Percentiles rank a stretch among this genome's conserved stretches.
phyloP scores from a whole-genome alignment of 2,888 invertebrate species.

The Brachypterus glaber region DNA sequence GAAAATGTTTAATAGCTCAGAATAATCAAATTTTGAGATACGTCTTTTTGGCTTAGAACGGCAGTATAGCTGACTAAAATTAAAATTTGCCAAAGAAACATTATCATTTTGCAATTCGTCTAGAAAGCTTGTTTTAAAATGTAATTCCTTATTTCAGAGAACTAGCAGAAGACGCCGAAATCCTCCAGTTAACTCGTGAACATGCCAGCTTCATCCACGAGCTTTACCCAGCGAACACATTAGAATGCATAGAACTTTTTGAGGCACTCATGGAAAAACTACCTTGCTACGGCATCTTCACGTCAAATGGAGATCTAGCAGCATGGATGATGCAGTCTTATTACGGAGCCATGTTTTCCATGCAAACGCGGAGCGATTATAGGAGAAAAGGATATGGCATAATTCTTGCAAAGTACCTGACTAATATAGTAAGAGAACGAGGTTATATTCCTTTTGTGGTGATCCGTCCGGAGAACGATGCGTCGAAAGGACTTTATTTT shows the following conservation, averaged over 20 bases:
- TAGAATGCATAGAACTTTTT: conserved; percentile 77
- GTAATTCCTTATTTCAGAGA: conserved; percentile 28
- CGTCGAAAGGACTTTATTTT: conserved; percentile 71
- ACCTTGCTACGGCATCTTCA: conserved; percentile 75
- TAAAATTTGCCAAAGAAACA: too few species aligned
- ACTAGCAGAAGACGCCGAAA: conserved; percentile 55
- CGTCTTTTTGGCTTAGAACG: too few species aligned
- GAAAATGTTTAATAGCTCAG: too few species aligned
- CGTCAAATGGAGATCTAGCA: conserved; percentile 58
- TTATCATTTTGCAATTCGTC: too few species aligned
- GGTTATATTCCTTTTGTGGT: conserved; percentile 78
- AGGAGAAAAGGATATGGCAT: conserved; percentile 54
- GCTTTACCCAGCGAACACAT: conserved; percentile 79
- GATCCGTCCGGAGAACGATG: conserved; percentile 79
- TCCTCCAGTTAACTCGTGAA: conserved; percentile 65
- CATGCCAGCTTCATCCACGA: conserved; percentile 77
- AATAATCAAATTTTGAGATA: too few species aligned
- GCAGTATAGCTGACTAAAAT: too few species aligned
- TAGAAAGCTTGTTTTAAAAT: too few species aligned
- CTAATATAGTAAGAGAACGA: conserved; percentile 38
- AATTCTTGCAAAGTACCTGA: conserved; percentile 55
- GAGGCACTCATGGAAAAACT: conserved; percentile 67
- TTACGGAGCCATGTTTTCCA: conserved; percentile 86
- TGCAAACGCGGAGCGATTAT: conserved; percentile 60
- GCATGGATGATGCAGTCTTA: conserved; percentile 90